These are phyloP conservation scores for Drosophila kurseongensis DNA, from an alignment of 1,140 invertebrate genomes.

Conservation along the genomic window DNA sequence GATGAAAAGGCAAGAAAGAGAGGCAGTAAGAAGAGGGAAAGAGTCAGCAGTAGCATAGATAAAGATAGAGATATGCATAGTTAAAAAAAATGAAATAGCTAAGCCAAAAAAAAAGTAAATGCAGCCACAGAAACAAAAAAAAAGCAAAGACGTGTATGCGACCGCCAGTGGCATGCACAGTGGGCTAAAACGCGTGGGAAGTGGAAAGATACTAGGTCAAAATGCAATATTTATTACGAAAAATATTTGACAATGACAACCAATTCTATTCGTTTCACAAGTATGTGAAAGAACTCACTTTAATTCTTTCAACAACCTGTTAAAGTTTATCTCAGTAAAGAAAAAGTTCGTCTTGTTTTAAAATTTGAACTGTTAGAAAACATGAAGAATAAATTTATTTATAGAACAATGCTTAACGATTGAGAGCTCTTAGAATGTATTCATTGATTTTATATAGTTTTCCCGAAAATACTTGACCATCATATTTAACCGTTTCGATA, in stretches of 20 bases:
- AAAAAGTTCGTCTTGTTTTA: no score
- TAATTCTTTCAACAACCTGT: no score
- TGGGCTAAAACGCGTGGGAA: conserved; percentile 17
- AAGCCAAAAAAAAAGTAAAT: conserved; percentile 42
- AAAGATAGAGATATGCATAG: conserved; percentile 25
- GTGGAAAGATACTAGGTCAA: conserved; percentile 1
- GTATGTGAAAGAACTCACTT: no score
- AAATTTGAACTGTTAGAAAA: no score
- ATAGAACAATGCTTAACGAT: no score
- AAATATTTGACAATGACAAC: neutral
- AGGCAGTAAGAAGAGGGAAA: neutral
- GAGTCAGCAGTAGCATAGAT: conserved; percentile 15
- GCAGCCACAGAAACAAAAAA: conserved; percentile 35
- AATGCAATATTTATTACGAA: neutral
- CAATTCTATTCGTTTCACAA: no score
- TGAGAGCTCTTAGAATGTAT: no score
- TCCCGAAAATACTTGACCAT: no score
- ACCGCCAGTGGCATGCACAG: conserved; percentile 66
- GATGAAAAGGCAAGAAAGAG: neutral
- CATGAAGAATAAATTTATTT: no score
- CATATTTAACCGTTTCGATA: no score
- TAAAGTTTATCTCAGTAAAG: no score
- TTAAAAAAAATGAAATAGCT: conserved; percentile 69
- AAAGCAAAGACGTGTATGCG: conserved; percentile 55
- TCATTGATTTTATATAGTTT: no score